phyloP scores from a whole-genome alignment of 2,113 vertebrate genomes.

The Phalacrocorax carbo region DNA sequence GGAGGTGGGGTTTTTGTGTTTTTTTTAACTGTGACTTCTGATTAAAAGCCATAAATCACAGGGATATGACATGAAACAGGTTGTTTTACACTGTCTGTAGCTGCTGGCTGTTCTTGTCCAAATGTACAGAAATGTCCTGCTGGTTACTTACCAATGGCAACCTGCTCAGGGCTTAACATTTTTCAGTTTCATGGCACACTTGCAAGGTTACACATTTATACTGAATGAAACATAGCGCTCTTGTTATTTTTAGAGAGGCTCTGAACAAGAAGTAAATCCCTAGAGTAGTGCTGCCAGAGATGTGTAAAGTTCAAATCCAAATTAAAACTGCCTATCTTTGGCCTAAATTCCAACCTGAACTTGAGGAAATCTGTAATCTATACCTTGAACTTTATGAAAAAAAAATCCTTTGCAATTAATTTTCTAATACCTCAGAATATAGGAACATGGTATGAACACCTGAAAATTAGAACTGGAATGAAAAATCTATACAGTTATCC shows the following conservation, averaged over 20 bases:
- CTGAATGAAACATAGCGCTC: conserved; percentile 48
- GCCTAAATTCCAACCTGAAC: conserved; percentile 29
- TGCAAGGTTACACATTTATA: conserved; percentile 32
- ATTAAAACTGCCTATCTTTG: conserved; percentile 56
- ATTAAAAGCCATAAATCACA: neutral
- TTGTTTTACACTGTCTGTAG: neutral
- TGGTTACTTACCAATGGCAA: neutral
- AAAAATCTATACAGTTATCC: neutral
- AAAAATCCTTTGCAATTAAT: neutral
- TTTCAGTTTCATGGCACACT: conserved; percentile 33
- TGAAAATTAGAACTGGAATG: neutral
- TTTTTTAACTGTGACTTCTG: neutral
- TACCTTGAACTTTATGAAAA: neutral
- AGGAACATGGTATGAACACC: neutral
- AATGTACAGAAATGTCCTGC: neutral
- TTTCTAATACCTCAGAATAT: neutral
- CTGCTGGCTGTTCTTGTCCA: neutral
- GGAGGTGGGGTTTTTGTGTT: neutral
- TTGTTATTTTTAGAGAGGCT: conserved; percentile 58
- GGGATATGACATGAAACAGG: neutral
- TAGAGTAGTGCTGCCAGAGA: conserved; percentile 29
- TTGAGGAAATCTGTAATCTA: conserved; percentile 27
- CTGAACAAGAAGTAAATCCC: conserved; percentile 61
- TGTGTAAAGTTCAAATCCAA: conserved; percentile 60
- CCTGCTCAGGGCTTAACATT: neutral